These are phyloP conservation scores for Channallabes apus DNA, from an alignment of 2,797 vertebrate species.

Conservation along the genomic window DNA sequence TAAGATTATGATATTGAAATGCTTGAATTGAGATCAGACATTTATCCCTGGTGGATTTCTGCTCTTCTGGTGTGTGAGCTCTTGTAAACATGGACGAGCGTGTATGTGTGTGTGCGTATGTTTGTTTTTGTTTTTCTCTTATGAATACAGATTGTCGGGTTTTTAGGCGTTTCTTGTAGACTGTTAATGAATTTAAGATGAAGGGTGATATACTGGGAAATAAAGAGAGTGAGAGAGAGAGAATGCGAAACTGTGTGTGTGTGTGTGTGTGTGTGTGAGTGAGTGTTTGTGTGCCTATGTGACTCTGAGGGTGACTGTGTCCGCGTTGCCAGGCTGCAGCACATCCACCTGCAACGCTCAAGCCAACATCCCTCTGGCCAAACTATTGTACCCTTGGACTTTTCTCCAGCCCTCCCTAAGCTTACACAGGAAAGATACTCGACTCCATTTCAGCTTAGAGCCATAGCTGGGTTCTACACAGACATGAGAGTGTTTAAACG, in stretches of 20 bases:
- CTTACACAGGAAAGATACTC: constrained; percentile 61
- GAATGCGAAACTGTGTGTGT: background rate
- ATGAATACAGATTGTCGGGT: constrained; percentile 24
- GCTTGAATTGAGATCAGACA: background rate
- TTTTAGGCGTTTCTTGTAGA: constrained; percentile 27
- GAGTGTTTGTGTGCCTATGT: background rate
- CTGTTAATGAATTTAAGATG: constrained; percentile 13
- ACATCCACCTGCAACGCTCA: constrained; percentile 57
- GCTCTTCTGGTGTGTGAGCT: background rate
- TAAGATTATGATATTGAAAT: background rate
- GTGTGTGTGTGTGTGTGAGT: constrained; percentile 14
- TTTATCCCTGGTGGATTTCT: background rate
- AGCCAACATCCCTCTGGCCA: constrained; percentile 56
- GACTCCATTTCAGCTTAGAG: constrained; percentile 64
- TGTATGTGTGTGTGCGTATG: background rate
- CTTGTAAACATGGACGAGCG: background rate
- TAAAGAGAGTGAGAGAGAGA: background rate
- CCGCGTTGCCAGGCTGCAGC: constrained; percentile 70
- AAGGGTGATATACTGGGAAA: constrained; percentile 4
- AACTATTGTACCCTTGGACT: constrained; percentile 62
- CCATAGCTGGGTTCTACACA: constrained; percentile 64
- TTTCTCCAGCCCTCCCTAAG: constrained; percentile 51
- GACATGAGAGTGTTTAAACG: constrained; percentile 39
- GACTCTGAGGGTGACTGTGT: constrained; percentile 59
- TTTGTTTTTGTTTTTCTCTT: constrained; percentile 5